phyloP scores from a whole-genome alignment of 2,113 vertebrate genomes.

The Lichenostomus cassidix region DNA sequence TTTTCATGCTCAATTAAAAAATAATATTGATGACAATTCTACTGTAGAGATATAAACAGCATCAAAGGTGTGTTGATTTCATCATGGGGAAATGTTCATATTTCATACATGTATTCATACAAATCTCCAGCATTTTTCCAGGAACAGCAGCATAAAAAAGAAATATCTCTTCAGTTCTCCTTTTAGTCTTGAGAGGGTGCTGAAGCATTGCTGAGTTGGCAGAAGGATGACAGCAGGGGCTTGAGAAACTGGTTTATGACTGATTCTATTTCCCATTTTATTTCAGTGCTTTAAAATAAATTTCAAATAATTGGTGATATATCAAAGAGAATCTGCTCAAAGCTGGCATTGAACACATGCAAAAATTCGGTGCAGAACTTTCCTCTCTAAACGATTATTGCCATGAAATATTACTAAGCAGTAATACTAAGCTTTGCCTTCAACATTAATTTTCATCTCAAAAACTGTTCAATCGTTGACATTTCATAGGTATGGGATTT shows the following conservation, averaged over 20 bases:
- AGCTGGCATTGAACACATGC: background rate
- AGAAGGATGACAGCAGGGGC: background rate
- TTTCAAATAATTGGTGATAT: background rate
- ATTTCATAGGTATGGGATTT: constrained; percentile 81
- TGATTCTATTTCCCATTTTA: background rate
- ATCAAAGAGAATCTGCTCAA: background rate
- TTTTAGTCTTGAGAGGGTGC: constrained; percentile 51
- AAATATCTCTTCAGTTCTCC: background rate
- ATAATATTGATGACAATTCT: background rate
- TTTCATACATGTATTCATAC: background rate
- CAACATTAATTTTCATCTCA: background rate
- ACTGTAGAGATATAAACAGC: background rate
- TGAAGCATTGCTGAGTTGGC: background rate
- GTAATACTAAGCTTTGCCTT: background rate
- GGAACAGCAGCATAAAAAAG: background rate
- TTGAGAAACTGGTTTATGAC: background rate
- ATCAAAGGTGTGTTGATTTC: background rate
- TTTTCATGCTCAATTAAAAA: background rate
- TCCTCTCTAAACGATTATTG: background rate
- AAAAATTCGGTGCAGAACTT: background rate
- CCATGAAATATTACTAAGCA: background rate
- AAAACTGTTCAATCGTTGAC: background rate
- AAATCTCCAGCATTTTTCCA: background rate
- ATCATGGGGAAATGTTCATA: background rate
- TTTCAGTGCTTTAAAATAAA: background rate